Evolutionary conservation across 2,113 vertebrate species (phyloP).

Genomic region (Ciconia stormi): DNA sequence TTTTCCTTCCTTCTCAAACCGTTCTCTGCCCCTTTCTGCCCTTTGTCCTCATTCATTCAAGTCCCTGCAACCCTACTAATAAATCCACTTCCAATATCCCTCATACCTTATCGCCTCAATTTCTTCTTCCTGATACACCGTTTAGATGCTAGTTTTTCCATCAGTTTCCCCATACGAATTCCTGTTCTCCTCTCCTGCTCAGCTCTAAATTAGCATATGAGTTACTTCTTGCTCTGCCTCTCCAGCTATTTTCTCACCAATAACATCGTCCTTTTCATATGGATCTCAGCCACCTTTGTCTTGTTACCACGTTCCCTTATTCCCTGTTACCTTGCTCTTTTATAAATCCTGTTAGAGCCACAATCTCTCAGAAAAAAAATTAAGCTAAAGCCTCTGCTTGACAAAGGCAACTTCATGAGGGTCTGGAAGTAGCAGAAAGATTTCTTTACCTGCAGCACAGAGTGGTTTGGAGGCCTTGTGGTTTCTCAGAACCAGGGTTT

Average conservation of each 20-base stretch:
- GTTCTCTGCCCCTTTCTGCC: background rate
- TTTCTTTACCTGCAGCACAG: background rate
- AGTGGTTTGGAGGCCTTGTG: background rate
- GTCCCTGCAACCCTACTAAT: background rate
- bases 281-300: background rate
- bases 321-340: background rate
- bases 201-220: background rate
- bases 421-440: background rate
- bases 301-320: fast-evolving
- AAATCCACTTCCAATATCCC: background rate
- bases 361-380: background rate
- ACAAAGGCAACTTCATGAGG: background rate
- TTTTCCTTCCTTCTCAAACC: background rate
- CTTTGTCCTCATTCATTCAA: background rate
- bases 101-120: background rate
- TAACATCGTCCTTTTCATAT: background rate
- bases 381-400: background rate
- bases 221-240: background rate
- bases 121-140: background rate
- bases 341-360: background rate
- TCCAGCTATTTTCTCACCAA: background rate
- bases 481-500: background rate
- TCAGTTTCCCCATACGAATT: background rate
- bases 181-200: background rate
- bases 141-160: background rate